These are phyloP conservation scores for Prolemur simus DNA, from an alignment of 2,113 vertebrate species.

Conservation along the genomic window DNA sequence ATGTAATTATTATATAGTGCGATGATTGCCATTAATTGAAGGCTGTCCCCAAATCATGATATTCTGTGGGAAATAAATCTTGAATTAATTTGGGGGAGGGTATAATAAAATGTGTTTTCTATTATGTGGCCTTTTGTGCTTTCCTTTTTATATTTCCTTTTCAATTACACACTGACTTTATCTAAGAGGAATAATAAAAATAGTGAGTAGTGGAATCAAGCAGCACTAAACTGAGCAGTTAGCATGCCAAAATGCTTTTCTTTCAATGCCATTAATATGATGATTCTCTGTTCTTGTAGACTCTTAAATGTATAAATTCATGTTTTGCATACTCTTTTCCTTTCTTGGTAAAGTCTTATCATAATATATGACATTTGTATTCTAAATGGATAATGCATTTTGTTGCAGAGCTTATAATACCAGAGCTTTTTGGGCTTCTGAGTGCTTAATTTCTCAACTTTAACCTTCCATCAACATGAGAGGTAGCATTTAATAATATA, in stretches of 20 bases:
- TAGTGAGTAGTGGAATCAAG: not conserved
- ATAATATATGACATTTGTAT: constrained; percentile 32
- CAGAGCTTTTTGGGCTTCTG: not conserved
- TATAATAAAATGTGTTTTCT: not conserved
- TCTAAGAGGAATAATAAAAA: constrained; percentile 37
- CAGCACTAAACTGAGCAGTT: constrained; percentile 41
- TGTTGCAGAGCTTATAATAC: not conserved
- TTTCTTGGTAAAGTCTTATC: constrained; percentile 30
- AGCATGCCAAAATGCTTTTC: not conserved
- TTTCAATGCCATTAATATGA: not conserved
- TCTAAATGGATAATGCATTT: constrained; percentile 2
- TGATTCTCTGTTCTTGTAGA: constrained; percentile 18
- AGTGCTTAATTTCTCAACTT: constrained; percentile 53
- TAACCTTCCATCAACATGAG: not conserved
- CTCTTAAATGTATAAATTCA: not conserved
- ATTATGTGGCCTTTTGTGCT: not conserved
- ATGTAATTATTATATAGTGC: not conserved
- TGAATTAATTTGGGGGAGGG: not conserved
- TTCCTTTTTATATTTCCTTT: constrained; percentile 36
- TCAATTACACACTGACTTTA: not conserved
- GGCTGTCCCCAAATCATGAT: not conserved
- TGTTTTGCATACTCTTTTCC: not conserved
- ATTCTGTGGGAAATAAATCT: not conserved
- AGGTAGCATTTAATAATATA: constrained; percentile 44
- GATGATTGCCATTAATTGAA: not conserved